phyloP scores from a whole-genome alignment of 2,113 vertebrate species.

The Edolisoma coerulescens region DNA sequence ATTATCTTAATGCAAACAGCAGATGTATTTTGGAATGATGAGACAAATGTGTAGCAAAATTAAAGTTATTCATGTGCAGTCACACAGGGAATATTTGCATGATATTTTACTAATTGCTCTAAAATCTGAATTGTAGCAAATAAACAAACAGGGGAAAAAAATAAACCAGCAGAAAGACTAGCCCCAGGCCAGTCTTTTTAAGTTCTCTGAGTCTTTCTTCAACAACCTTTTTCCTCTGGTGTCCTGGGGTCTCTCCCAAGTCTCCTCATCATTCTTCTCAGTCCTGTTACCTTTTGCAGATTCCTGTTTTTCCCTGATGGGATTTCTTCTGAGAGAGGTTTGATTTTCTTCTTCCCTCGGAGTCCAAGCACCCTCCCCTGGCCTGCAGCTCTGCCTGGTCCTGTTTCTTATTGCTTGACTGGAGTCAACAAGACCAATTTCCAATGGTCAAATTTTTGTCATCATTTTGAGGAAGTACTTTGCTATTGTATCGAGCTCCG shows the following conservation, averaged over 20 bases:
- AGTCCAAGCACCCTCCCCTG: background rate
- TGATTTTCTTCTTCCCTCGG: background rate
- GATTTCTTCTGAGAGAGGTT: background rate
- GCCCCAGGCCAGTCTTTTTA: slow-evolving; percentile 39
- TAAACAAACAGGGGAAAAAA: slow-evolving; percentile 56
- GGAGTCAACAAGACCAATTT: background rate
- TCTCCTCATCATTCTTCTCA: background rate
- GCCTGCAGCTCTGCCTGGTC: background rate
- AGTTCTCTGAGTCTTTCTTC: slow-evolving; percentile 32
- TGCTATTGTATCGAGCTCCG: background rate
- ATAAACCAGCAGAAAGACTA: slow-evolving; percentile 56
- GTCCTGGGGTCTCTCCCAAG: background rate
- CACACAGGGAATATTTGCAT: slow-evolving; percentile 80
- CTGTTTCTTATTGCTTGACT: background rate
- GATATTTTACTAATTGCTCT: slow-evolving; percentile 78
- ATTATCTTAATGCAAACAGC: slow-evolving; percentile 75
- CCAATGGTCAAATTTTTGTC: background rate
- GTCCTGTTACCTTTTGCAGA: background rate
- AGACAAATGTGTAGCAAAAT: slow-evolving; percentile 73
- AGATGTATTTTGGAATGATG: slow-evolving; percentile 69
- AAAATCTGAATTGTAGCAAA: slow-evolving; percentile 70
- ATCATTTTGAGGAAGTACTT: background rate
- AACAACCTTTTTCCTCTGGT: background rate
- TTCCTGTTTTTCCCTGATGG: background rate
- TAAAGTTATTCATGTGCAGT: slow-evolving; percentile 72